These are phyloP conservation scores for Gallinago paraguaiae DNA, from an alignment of 2,113 vertebrate genomes.

Conservation along the genomic window DNA sequence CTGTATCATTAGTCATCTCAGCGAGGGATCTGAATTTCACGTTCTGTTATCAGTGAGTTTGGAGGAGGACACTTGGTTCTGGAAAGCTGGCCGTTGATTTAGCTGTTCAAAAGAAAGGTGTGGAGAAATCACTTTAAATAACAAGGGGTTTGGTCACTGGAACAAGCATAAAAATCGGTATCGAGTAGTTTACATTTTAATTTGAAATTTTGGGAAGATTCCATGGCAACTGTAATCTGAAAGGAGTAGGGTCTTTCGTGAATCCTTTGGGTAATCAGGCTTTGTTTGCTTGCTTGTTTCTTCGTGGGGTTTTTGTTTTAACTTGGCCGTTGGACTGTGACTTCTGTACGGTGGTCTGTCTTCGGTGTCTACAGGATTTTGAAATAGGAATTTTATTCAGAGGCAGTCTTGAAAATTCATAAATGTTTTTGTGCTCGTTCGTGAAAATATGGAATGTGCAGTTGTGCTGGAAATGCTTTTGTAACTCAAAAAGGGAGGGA, in stretches of 20 bases:
- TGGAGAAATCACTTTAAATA: background rate
- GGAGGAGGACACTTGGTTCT: background rate
- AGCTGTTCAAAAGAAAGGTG: background rate
- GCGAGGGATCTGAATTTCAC: background rate
- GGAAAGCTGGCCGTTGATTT: background rate
- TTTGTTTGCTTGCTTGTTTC: background rate
- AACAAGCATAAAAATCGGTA: background rate
- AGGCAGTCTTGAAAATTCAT: background rate
- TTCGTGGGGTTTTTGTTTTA: background rate
- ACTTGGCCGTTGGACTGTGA: background rate
- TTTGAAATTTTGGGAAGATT: background rate
- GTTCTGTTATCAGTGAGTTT: background rate
- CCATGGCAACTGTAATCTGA: background rate
- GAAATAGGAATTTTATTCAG: background rate
- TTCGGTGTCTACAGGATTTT: background rate
- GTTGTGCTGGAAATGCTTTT: background rate
- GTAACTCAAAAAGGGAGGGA: background rate
- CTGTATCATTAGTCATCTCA: fast-evolving
- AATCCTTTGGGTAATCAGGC: background rate
- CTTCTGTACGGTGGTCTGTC: background rate
- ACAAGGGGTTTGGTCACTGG: background rate
- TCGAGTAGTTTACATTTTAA: background rate
- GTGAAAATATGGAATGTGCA: background rate
- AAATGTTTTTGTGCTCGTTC: background rate
- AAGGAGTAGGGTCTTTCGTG: background rate